Conservation (phyloP, 2,888 invertebrate genomes). For the Dusona sp. region DNA sequence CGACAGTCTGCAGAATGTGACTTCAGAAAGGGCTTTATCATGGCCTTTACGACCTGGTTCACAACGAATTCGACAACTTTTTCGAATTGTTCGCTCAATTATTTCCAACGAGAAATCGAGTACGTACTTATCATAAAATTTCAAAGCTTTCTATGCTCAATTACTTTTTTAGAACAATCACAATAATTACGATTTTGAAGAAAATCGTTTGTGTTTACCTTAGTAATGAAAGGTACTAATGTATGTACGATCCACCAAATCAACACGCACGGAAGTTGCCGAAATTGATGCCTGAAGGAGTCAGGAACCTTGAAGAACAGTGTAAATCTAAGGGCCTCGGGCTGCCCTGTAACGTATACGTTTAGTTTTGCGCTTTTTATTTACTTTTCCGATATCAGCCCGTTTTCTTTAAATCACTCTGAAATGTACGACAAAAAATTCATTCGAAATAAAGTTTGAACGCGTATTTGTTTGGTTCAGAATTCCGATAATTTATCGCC, state of each 20-base stretch:
- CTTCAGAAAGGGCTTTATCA: slow-evolving; percentile 33
- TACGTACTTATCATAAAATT: neutral
- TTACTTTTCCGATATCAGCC: neutral
- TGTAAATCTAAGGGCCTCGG: neutral
- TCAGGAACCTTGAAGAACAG: slow-evolving; percentile 31
- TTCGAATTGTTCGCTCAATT: slow-evolving; percentile 38
- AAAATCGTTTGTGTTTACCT: neutral
- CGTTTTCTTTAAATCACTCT: too few relatives aligned
- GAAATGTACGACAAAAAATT: too few relatives aligned
- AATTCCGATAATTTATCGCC: neutral
- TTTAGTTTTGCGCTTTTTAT: neutral
- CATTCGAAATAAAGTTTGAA: too few relatives aligned
- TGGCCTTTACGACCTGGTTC: slow-evolving; percentile 16
- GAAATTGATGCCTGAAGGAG: slow-evolving; percentile 49
- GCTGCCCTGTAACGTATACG: slow-evolving; percentile 13
- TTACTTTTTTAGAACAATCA: neutral
- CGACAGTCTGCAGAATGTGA: neutral
- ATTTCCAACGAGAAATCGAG: slow-evolving; percentile 28
- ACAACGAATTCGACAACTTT: slow-evolving; percentile 52
- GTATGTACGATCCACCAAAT: slow-evolving; percentile 27
- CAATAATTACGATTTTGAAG: neutral
- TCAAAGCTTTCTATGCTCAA: neutral
- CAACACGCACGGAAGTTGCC: neutral
- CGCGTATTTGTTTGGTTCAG: too few relatives aligned
- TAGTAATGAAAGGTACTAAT: neutral